Evolutionary conservation across 2,888 invertebrate species (phyloP).

Genomic region (Meliscaeva auricollis): DNA sequence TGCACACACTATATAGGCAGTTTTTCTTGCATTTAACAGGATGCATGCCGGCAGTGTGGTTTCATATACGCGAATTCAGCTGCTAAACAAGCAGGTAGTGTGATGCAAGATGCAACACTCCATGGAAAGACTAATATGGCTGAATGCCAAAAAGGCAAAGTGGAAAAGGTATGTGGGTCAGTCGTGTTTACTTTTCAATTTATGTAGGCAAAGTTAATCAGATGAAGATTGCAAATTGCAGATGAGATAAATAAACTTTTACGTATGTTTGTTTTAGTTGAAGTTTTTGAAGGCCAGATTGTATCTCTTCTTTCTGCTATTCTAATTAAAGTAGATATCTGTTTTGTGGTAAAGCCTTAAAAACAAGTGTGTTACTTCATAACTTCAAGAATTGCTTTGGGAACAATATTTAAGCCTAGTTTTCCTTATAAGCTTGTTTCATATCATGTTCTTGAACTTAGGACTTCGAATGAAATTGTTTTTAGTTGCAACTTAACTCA

Average conservation of each 20-base stretch:
- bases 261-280: not conserved
- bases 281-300: not conserved
- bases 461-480: too few species aligned
- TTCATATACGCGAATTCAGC: conserved; percentile 28
- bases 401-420: too few species aligned
- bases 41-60: too few species aligned
- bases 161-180: conserved; percentile 40
- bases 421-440: too few species aligned
- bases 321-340: too few species aligned
- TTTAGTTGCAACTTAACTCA: not conserved
- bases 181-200: conserved; percentile 31
- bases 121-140: conserved; percentile 31
- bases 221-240: not conserved
- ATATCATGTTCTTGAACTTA: too few species aligned
- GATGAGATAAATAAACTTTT: not conserved
- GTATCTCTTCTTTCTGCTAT: not conserved
- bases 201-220: not conserved
- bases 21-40: conserved; percentile 44
- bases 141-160: conserved; percentile 51
- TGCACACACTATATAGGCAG: not conserved
- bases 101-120: conserved; percentile 46
- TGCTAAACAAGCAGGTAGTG: not conserved
- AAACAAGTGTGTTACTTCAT: too few species aligned
- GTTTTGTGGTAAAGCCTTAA: too few species aligned
- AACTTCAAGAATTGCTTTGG: too few species aligned